Evolutionary conservation across 2,797 vertebrate species (phyloP), one percentile per base, ranked within the genome.

Genomic region (Thalassophryne amazonica): DNA sequence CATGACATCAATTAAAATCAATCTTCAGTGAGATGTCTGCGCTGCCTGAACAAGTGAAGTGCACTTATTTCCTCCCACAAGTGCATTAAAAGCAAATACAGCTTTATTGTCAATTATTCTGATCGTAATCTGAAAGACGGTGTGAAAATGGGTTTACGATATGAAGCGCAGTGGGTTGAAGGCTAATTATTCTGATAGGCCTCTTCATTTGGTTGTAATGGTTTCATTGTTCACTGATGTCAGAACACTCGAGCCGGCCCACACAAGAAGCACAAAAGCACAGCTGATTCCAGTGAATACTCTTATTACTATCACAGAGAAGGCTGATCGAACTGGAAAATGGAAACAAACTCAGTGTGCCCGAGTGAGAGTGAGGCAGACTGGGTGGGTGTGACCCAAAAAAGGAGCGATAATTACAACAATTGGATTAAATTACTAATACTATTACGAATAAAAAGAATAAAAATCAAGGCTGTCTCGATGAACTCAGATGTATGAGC

Each of bases 361-460:
- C 57, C 67, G 32, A 63, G 54, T 33, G 42, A 52, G 37, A 47
- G 24, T 30, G 24, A 13, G 1, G 8, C 47, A 82, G 56, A 78
- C 78, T 61, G 76, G 48, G 49, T 15, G 43, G 52, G 70, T 36
- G 28, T 42, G 29, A 45, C 53, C 19, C 24, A 60, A 46, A 65
- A 62, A 24, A 62, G 39, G 13, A 34, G 28, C n/a, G 25, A 53
- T 76, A 69, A 83, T 77, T 80, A 72, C 36, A 21, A 21, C 35
- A 64, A 68, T 56, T n/a, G n/a, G n/a, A n/a, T n/a, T n/a, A n/a
- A n/a, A n/a, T n/a, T n/a, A n/a, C n/a, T n/a, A n/a, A n/a, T n/a
- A n/a, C n/a, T n/a, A n/a, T n/a, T n/a, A n/a, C n/a, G n/a, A n/a
- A n/a, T n/a, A 28, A 27, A 32, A 36, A 59, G 43, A 64, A 36